Evolutionary conservation across 2,113 vertebrate species (phyloP).

Genomic region (Sapayoa aenigma): DNA sequence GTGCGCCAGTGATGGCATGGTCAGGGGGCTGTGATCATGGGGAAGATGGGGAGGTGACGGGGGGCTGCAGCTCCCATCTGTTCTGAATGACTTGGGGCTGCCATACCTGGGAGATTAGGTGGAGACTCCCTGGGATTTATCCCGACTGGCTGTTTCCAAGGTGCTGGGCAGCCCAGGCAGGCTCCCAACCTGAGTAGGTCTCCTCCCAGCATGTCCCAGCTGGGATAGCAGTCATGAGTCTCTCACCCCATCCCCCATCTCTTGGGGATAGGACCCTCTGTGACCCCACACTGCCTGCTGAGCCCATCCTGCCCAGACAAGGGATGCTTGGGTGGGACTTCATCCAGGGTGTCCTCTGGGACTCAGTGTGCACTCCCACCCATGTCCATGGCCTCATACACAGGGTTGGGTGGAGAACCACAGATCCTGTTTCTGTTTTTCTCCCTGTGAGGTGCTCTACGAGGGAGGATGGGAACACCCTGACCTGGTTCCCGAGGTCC

Average conservation of each 20-base stretch:
- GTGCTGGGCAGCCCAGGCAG: background rate
- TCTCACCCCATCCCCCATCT: background rate
- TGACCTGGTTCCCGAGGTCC: constrained; percentile 14
- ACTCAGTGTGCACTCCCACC: background rate
- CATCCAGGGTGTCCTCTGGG: background rate
- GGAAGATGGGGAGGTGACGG: background rate
- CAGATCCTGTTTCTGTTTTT: constrained; percentile 30
- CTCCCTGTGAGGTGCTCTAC: constrained; percentile 24
- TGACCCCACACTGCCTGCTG: accelerated
- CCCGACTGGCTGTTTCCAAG: background rate
- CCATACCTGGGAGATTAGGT: too few species aligned
- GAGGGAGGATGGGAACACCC: constrained; percentile 39
- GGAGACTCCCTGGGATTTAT: background rate
- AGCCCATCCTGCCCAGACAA: accelerated
- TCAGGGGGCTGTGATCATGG: background rate
- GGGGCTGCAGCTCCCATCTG: background rate
- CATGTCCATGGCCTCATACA: background rate
- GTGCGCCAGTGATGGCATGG: background rate
- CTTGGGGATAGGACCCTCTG: background rate
- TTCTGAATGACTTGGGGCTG: background rate
- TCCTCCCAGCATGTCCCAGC: background rate
- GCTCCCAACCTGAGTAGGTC: background rate
- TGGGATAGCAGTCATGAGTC: background rate
- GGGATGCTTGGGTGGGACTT: background rate
- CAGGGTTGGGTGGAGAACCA: constrained; percentile 24